Evolutionary conservation across 2,888 invertebrate species (phyloP), one percentile per base, ranked within the genome.

Genomic region (Hirtodrosophila alboralis): DNA sequence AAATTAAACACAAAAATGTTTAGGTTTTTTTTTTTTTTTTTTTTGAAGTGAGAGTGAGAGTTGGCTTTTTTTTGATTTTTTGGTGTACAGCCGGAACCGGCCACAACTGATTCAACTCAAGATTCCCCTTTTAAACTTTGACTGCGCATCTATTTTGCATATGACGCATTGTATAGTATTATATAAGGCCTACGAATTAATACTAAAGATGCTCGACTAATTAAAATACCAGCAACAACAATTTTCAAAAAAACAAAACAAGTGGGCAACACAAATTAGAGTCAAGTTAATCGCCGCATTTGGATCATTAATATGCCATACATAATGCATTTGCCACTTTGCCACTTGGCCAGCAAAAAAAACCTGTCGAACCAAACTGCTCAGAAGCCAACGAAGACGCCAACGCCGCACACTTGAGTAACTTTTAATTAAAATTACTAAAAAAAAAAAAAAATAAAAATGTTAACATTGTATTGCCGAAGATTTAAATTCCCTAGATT

Each of bases 1-100:
- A 59, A 62, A 74, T 84, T 74, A 75, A 78, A 45, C 51, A 57
- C 31, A 59, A n/a, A n/a, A n/a, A n/a, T n/a, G n/a, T n/a, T n/a
- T n/a, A n/a, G n/a, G n/a, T n/a, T n/a, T n/a, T n/a, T n/a, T n/a
- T n/a, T n/a, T n/a, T n/a, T n/a, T n/a, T n/a, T n/a, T n/a, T n/a
- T n/a, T n/a, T n/a, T 26, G 9, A 62, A 60, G 43, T 33, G 54
- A 66, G 73, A 69, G 69, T 69, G 73, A 73, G 74, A 73, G 69
- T 57, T 9, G n/a, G 5, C 8, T 6, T 21, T 3, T 21, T 21
- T 21, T 21, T 23, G 6, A 2, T 3, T 6, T 23, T 23, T 23
- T 2, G 23, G 28, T n/a, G 31, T 4, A 23, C 10, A 66, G 68
- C 68, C 68, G 66, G 68, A 66, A 66, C 66, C 68, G 47, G 54